Evolutionary conservation across 2,888 invertebrate species (phyloP).

Genomic region (Ennomos quercinarius): DNA sequence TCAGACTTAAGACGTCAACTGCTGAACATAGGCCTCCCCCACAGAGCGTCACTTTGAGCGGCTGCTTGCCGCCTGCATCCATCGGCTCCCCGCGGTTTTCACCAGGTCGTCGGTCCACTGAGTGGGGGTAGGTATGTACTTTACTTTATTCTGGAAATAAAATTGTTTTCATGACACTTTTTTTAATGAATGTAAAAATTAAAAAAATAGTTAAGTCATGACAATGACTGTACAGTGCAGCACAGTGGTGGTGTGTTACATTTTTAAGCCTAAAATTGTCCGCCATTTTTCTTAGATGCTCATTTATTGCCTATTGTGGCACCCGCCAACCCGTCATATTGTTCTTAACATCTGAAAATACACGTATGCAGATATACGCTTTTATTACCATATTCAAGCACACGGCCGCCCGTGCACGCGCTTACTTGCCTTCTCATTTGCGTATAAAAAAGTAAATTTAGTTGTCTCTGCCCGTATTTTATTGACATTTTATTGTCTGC

Average conservation of each 20-base stretch:
- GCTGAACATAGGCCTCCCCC: too few species aligned
- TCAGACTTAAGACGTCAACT: too few species aligned
- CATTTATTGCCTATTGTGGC: conserved; percentile 11
- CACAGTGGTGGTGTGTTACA: background rate
- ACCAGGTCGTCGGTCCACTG: too few species aligned
- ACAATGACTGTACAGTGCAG: too few species aligned
- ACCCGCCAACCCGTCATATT: conserved; percentile 1
- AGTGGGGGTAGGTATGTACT: too few species aligned
- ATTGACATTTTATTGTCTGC: conserved; percentile 49
- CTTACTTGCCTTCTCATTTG: conserved; percentile 55
- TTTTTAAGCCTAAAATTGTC: background rate
- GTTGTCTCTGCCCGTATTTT: conserved; percentile 50
- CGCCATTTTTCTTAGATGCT: conserved; percentile 9
- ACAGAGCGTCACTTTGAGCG: too few species aligned
- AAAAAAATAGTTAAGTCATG: too few species aligned
- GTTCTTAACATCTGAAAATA: conserved; percentile 15
- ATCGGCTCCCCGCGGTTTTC: too few species aligned
- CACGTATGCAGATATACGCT: conserved; percentile 36
- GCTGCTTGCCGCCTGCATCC: too few species aligned
- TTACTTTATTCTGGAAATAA: too few species aligned
- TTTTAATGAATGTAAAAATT: too few species aligned
- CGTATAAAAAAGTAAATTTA: conserved; percentile 52
- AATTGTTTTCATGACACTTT: too few species aligned
- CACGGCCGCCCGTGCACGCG: conserved; percentile 57
- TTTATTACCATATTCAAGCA: conserved; percentile 57